phyloP scores from a whole-genome alignment of 2,797 vertebrate species.

The Syndactyla subalaris region DNA sequence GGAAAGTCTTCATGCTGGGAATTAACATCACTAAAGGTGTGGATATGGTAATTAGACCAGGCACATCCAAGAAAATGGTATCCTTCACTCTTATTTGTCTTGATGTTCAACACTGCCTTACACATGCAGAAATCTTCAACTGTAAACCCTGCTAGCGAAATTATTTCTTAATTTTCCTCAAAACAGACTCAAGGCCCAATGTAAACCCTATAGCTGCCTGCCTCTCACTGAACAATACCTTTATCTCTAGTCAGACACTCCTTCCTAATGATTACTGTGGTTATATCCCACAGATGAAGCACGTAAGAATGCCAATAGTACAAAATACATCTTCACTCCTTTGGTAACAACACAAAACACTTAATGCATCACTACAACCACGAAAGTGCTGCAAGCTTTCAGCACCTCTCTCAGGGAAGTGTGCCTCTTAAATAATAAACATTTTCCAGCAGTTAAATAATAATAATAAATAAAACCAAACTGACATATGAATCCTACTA shows the following conservation, averaged over 20 bases:
- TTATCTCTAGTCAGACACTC: neutral
- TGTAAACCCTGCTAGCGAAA: neutral
- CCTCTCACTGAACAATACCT: neutral
- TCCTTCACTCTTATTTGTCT: neutral
- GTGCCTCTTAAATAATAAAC: neutral
- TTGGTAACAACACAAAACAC: neutral
- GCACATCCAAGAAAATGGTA: rapidly evolving
- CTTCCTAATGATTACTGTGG: neutral
- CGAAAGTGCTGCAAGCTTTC: neutral
- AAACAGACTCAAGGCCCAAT: neutral
- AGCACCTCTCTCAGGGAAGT: neutral
- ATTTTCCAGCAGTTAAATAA: neutral
- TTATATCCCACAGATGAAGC: neutral
- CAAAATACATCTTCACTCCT: neutral
- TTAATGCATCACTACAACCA: neutral
- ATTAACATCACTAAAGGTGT: neutral
- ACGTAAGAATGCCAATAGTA: neutral
- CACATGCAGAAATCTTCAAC: neutral
- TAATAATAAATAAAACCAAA: neutral
- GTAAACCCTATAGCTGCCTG: neutral
- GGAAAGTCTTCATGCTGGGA: neutral
- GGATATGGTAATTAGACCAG: neutral
- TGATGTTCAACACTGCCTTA: neutral
- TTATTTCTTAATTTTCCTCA: neutral
- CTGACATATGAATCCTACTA: neutral